Conservation (phyloP, 2,888 invertebrate genomes). For the Alloscopus bannaensis region DNA sequence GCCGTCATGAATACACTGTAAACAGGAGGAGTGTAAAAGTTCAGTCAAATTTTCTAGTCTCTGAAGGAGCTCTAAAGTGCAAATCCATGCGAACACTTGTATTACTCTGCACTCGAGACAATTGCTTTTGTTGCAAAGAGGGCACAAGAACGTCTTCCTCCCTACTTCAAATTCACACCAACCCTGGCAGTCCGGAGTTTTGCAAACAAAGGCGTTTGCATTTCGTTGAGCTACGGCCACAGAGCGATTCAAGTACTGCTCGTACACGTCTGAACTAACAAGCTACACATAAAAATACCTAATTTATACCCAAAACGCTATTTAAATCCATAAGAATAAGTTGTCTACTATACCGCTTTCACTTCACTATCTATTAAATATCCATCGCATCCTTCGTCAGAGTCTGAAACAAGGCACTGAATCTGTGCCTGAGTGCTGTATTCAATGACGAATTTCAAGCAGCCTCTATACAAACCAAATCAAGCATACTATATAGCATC, state of each 20-base stretch:
- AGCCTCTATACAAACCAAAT: neutral
- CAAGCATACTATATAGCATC: too few relatives aligned
- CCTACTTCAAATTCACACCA: conserved; percentile 93
- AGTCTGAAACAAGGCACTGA: conserved; percentile 20
- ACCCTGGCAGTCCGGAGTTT: conserved; percentile 89
- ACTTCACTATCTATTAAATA: conserved; percentile 51
- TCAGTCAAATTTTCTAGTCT: neutral
- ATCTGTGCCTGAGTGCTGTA: neutral
- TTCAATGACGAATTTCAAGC: neutral
- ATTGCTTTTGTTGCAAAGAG: conserved; percentile 17
- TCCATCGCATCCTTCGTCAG: conserved; percentile 22
- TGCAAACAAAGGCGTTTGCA: conserved; percentile 89
- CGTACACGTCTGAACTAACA: conserved; percentile 83
- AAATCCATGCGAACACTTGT: neutral
- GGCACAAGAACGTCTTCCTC: conserved; percentile 82
- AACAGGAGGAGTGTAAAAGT: neutral
- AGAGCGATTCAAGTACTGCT: conserved; percentile 87
- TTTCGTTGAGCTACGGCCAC: conserved; percentile 86
- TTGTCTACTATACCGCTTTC: conserved; percentile 44
- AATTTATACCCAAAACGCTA: neutral
- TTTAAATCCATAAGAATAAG: neutral
- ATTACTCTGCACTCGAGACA: conserved; percentile 48
- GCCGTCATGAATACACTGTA: conserved; percentile 86
- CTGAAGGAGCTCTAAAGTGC: neutral
- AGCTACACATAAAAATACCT: conserved; percentile 76